These are phyloP conservation scores for Amiota mariae DNA, from an alignment of 2,888 invertebrate species.

Conservation along the genomic window DNA sequence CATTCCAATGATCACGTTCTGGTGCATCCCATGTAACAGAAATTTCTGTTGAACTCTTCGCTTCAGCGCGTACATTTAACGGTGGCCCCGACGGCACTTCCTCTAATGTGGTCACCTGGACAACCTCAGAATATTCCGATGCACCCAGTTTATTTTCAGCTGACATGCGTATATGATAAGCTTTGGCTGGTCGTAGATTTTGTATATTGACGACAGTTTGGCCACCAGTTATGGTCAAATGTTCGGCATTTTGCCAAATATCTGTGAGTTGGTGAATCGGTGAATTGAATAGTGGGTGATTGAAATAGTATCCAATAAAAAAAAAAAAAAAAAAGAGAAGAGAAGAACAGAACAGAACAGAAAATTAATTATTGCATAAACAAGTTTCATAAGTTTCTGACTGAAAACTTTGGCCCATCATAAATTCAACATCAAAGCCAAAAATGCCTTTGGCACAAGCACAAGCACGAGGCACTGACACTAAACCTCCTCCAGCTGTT, in stretches of 20 bases:
- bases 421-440: not conserved
- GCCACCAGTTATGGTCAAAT: conserved; percentile 87
- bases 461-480: not conserved
- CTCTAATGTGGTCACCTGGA: conserved; percentile 89
- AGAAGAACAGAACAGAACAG: not conserved
- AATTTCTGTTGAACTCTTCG: conserved; percentile 89
- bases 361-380: conserved; percentile 16
- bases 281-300: not conserved
- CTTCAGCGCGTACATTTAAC: conserved; percentile 85
- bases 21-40: conserved; percentile 92
- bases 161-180: conserved; percentile 90
- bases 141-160: conserved; percentile 92
- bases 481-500: conserved; percentile 74
- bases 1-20: conserved; percentile 89
- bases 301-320: not conserved
- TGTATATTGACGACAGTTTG: conserved; percentile 86
- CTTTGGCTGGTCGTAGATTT: conserved; percentile 88
- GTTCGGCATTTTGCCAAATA: conserved; percentile 87
- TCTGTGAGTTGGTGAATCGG: conserved; percentile 72
- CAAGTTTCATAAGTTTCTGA: not conserved
- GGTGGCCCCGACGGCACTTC: conserved; percentile 90
- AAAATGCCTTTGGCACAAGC: not conserved
- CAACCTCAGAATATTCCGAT: conserved; percentile 89
- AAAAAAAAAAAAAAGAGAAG: not conserved
- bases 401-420: not conserved